phyloP scores from a whole-genome alignment of 2,113 vertebrate species.

The Lutjanus erythropterus region DNA sequence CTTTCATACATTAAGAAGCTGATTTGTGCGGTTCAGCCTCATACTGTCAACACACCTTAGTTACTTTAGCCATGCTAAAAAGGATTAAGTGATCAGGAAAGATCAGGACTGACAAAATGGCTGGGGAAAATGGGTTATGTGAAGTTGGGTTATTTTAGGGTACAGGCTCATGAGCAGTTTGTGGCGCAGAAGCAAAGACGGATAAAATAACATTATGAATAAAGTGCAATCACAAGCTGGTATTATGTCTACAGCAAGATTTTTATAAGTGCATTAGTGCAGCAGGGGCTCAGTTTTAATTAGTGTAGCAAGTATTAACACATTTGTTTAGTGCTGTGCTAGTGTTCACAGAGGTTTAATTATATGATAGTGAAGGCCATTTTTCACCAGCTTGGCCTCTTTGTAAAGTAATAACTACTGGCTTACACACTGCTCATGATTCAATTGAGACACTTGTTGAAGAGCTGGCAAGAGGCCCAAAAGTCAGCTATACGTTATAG shows the following conservation, averaged over 20 bases:
- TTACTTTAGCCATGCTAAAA: conserved; percentile 52
- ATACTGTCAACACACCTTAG: conserved; percentile 60
- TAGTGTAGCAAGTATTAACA: conserved; percentile 70
- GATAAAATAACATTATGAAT: conserved; percentile 44
- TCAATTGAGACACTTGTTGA: conserved; percentile 56
- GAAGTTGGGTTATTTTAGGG: conserved; percentile 51
- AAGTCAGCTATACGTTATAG: conserved; percentile 21
- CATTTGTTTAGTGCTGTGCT: conserved; percentile 69
- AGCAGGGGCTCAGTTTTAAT: conserved; percentile 70
- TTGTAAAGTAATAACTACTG: conserved; percentile 67
- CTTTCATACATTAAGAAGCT: conserved; percentile 35
- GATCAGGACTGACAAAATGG: conserved; percentile 47
- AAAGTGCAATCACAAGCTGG: conserved; percentile 62
- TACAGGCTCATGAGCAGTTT: conserved; percentile 32
- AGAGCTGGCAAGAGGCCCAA: conserved; percentile 38
- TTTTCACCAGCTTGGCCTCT: conserved; percentile 61
- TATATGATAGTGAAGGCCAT: conserved; percentile 64
- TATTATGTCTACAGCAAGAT: conserved; percentile 56
- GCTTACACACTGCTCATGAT: conserved; percentile 52
- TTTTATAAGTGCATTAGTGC: conserved; percentile 70
- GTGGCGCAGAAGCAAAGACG: conserved; percentile 35
- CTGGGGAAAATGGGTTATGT: conserved; percentile 40
- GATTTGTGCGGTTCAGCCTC: conserved; percentile 54
- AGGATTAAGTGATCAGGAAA: conserved; percentile 58
- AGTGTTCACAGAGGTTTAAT: conserved; percentile 68